Evolutionary conservation across 1,140 invertebrate species (phyloP).

Genomic region (Trinorchestia longiramus): DNA sequence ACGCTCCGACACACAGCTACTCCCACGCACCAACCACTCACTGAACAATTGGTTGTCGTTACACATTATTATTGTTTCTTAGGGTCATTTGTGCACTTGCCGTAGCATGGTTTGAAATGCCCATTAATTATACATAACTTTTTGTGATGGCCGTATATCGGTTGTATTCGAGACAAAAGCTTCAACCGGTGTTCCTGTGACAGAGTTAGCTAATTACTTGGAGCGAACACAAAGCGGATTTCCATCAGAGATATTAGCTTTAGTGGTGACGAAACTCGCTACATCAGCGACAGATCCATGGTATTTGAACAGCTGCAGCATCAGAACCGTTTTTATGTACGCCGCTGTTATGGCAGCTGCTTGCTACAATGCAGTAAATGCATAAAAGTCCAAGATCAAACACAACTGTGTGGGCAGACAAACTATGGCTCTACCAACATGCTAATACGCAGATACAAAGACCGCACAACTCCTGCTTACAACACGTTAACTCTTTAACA

Average conservation of each 20-base stretch:
- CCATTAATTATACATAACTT: background rate
- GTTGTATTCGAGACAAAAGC: background rate
- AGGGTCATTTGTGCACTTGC: background rate
- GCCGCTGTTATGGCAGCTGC: background rate
- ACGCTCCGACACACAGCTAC: background rate
- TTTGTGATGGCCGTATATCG: background rate
- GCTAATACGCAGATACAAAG: background rate
- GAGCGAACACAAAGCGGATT: background rate
- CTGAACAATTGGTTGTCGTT: background rate
- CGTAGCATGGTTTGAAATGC: background rate
- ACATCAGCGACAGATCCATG: background rate
- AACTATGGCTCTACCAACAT: background rate
- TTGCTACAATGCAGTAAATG: background rate
- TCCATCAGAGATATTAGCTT: background rate
- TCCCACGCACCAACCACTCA: background rate
- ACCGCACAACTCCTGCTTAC: background rate
- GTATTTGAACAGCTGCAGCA: background rate
- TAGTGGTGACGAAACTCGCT: background rate
- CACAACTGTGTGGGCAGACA: background rate
- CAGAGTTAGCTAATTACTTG: background rate
- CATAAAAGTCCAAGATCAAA: background rate
- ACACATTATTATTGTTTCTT: background rate
- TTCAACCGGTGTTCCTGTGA: background rate
- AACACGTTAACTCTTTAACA: too few species aligned
- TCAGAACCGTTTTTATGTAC: background rate